Conservation (phyloP, 1,140 invertebrate genomes). For the Lethrus apterus region DNA sequence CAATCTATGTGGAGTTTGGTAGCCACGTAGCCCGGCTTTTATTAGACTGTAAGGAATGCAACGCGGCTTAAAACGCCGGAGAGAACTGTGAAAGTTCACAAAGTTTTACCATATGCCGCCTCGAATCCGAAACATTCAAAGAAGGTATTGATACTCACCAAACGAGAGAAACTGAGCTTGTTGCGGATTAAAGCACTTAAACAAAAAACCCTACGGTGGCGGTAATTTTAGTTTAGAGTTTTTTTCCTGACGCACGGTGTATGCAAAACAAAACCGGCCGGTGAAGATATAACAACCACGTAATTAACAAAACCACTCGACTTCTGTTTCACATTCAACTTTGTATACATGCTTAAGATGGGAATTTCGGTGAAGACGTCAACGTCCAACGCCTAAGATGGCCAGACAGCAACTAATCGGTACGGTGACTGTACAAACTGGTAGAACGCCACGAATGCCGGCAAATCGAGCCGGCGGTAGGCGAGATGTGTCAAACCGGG, state of each 20-base stretch:
- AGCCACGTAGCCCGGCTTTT: conserved; percentile 13
- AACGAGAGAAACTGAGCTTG: no score
- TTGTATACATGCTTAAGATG: conserved; percentile 41
- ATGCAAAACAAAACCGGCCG: conserved; percentile 36
- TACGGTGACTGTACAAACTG: conserved; percentile 8
- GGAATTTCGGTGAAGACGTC: conserved; percentile 22
- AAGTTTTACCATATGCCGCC: no score
- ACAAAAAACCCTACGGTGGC: conserved; percentile 8
- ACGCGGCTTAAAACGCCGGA: no score
- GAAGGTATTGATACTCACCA: no score
- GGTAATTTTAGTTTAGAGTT: conserved; percentile 34
- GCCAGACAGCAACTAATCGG: conserved; percentile 25
- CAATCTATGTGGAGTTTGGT: no score
- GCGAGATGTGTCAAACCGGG: conserved; percentile 2
- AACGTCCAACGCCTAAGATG: conserved; percentile 23
- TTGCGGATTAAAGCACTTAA: conserved; percentile 30
- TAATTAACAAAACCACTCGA: conserved; percentile 38
- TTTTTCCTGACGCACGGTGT: conserved; percentile 41
- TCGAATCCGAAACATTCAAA: no score
- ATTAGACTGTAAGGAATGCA: conserved; percentile 5
- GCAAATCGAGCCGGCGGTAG: conserved; percentile 22
- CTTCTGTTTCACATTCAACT: conserved; percentile 38
- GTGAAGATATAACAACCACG: conserved; percentile 30
- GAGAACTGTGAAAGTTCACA: no score
- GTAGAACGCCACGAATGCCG: conserved; percentile 20